These are phyloP conservation scores for Hyperoplus immaculatus DNA, from an alignment of 2,797 vertebrate genomes.

Conservation along the genomic window DNA sequence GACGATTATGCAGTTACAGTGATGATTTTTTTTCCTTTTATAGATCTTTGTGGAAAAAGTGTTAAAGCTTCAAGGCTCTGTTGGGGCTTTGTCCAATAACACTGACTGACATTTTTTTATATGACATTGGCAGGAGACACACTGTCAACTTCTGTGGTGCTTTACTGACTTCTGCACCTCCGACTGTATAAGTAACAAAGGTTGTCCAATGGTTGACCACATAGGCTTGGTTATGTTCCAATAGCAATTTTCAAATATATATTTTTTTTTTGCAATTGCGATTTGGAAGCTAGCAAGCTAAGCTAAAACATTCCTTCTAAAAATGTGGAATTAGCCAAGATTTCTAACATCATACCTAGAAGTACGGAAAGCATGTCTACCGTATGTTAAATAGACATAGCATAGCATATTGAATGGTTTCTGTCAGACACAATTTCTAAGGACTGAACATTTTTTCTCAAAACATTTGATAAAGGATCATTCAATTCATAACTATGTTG, in stretches of 20 bases:
- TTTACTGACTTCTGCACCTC: background rate
- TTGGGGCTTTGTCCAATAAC: slow-evolving; percentile 3
- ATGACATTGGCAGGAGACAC: background rate
- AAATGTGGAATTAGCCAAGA: no score
- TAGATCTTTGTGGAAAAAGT: background rate
- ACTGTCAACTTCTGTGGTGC: background rate
- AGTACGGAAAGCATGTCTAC: no score
- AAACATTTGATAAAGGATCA: no score
- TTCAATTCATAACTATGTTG: no score
- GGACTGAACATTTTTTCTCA: no score
- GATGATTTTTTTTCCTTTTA: background rate
- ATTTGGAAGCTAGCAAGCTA: background rate
- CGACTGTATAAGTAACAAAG: background rate
- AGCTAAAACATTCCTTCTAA: no score
- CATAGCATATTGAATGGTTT: no score
- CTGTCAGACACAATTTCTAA: no score
- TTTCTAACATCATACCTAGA: no score
- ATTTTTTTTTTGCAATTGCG: no score
- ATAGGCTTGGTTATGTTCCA: background rate
- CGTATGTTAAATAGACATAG: no score
- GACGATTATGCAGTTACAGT: background rate
- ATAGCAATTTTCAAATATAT: background rate
- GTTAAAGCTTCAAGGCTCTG: background rate
- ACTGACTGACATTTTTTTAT: background rate
- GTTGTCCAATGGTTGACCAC: background rate